Conservation (phyloP, 2,888 invertebrate species). For the Sarcophaga rosellei region DNA sequence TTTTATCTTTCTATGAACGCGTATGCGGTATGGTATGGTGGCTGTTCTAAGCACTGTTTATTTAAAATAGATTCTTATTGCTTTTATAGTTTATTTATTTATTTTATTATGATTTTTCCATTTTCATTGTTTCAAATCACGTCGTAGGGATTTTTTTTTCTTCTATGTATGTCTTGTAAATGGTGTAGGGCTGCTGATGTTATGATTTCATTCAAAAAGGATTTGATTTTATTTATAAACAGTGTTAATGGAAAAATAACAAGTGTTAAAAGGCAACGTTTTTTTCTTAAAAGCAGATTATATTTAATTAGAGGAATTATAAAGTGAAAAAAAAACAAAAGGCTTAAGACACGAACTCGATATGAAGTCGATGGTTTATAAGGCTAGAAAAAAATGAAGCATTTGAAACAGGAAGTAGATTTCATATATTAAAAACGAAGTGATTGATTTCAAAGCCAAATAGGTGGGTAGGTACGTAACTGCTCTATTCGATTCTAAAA, state of each 20-base stretch:
- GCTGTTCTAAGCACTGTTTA: constrained; percentile 35
- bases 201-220: neutral
- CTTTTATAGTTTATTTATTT: constrained; percentile 34
- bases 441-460: no score
- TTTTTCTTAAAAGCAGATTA: neutral
- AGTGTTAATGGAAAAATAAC: constrained; percentile 67
- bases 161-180: neutral
- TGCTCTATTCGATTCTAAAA: no score
- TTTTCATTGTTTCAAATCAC: constrained; percentile 48
- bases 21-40: no score
- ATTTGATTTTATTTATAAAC: constrained; percentile 16
- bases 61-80: constrained; percentile 60
- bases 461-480: no score
- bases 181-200: constrained; percentile 1
- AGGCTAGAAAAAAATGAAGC: neutral
- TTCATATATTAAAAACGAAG: neutral
- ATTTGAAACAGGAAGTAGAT: neutral
- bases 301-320: neutral
- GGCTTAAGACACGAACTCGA: constrained; percentile 26
- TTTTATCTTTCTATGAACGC: neutral
- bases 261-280: constrained; percentile 49
- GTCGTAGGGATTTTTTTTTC: constrained; percentile 9
- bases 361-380: neutral
- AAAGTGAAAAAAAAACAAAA: constrained; percentile 13
- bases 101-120: constrained; percentile 31